These are phyloP conservation scores for Thymelicus sylvestris DNA, from an alignment of 2,888 invertebrate species.

Conservation along the genomic window DNA sequence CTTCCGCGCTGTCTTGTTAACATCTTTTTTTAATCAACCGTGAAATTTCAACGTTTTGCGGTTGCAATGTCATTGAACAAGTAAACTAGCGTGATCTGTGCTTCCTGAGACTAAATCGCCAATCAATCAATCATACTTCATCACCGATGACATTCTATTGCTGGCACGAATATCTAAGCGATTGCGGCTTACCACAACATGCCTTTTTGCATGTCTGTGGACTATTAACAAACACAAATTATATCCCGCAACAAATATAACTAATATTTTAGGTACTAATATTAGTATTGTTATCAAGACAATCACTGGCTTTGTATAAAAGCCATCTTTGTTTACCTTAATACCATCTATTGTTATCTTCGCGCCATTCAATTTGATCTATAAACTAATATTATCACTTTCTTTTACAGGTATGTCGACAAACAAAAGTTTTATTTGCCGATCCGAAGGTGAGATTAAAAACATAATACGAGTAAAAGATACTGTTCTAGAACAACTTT, in stretches of 20 bases:
- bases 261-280: background rate
- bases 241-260: background rate
- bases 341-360: conserved; percentile 10
- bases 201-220: too few species aligned
- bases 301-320: background rate
- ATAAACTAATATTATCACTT: conserved; percentile 14
- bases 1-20: too few species aligned
- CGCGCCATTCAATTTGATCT: conserved; percentile 4
- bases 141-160: too few species aligned
- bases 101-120: too few species aligned
- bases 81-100: too few species aligned
- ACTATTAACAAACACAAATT: too few species aligned
- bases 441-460: conserved; percentile 27
- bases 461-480: conserved; percentile 19
- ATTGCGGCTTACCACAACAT: too few species aligned
- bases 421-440: conserved; percentile 16
- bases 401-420: conserved; percentile 30
- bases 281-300: conserved; percentile 3
- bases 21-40: too few species aligned
- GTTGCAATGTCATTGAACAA: too few species aligned
- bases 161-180: too few species aligned
- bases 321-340: conserved; percentile 3
- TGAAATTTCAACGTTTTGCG: too few species aligned
- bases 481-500: conserved; percentile 33
- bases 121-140: too few species aligned